phyloP scores from a whole-genome alignment of 2,113 vertebrate species.

The Piaya cayana region DNA sequence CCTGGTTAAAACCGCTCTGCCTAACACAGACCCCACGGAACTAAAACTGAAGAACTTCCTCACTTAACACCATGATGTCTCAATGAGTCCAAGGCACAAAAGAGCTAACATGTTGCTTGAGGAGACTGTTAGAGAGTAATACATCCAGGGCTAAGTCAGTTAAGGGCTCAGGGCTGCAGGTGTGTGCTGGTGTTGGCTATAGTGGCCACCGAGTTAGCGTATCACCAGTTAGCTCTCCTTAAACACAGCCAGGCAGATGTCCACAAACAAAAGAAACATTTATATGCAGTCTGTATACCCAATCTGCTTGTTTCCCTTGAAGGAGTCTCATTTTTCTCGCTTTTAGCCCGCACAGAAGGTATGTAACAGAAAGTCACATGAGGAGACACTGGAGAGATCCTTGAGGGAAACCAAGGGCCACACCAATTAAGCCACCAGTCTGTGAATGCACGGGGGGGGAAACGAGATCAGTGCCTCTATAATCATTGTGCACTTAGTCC shows the following conservation, averaged over 20 bases:
- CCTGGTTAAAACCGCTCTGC: neutral
- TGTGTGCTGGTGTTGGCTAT: neutral
- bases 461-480: neutral
- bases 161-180: neutral
- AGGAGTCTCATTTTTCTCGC: neutral
- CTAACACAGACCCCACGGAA: neutral
- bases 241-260: neutral
- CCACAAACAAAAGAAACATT: neutral
- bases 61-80: neutral
- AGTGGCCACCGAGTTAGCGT: neutral
- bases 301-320: neutral
- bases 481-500: constrained; percentile 11
- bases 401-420: neutral
- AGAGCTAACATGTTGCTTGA: neutral
- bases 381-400: neutral
- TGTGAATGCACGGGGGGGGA: neutral
- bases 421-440: neutral
- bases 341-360: neutral
- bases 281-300: neutral
- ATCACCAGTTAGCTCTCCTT: neutral
- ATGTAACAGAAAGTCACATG: neutral
- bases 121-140: neutral
- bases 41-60: neutral
- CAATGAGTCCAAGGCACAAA: neutral
- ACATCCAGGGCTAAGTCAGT: neutral